phyloP scores from a whole-genome alignment of 2,113 vertebrate genomes.

The Beaufortia kweichowensis region DNA sequence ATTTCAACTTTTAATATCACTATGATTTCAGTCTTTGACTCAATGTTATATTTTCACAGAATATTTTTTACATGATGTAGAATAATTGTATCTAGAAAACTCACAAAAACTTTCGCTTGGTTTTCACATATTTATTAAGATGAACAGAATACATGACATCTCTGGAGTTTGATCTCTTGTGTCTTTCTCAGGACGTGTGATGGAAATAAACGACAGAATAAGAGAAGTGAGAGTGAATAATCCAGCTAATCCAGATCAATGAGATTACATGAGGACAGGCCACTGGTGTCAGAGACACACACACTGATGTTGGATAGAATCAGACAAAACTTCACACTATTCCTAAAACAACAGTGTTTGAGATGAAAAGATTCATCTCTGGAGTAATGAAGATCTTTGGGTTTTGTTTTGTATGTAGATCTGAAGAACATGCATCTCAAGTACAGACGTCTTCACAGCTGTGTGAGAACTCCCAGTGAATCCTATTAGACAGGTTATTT shows the following conservation, averaged over 20 bases:
- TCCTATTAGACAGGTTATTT: constrained; percentile 43
- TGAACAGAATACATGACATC: not conserved
- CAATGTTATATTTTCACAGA: too few species aligned
- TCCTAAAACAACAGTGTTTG: not conserved
- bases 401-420: too few species aligned
- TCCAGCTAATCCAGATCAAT: constrained; percentile 66
- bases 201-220: constrained; percentile 38
- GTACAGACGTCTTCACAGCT: too few species aligned
- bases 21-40: too few species aligned
- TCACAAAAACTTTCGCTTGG: too few species aligned
- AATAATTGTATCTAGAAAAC: too few species aligned
- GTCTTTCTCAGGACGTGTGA: constrained; percentile 4
- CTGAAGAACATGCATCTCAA: too few species aligned
- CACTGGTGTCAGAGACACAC: not conserved
- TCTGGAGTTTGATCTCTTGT: constrained; percentile 1
- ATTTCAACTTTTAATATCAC: too few species aligned
- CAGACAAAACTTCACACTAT: not conserved
- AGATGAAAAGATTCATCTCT: not conserved
- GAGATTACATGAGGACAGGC: too few species aligned
- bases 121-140: too few species aligned
- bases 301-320: not conserved
- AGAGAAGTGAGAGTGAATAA: constrained; percentile 55
- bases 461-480: not conserved
- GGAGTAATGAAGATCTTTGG: not conserved
- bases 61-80: too few species aligned